Evolutionary conservation across 1,140 invertebrate species (phyloP), one percentile per base, ranked within the genome.

Genomic region (Pristionchus pacificus): DNA sequence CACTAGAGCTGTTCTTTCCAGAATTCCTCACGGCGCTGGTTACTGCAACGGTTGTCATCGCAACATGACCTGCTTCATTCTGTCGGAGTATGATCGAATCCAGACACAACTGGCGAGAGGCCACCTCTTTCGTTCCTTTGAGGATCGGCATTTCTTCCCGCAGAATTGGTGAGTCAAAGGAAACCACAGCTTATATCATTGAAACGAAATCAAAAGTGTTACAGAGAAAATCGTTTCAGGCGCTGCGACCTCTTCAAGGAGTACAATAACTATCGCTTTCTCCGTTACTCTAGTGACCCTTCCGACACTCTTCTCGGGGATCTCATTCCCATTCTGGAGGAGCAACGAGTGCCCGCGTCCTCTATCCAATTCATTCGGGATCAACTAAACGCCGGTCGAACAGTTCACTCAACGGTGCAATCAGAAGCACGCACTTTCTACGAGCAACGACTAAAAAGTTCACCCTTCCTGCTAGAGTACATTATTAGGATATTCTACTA

Each of bases 401-500:
- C 76, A 27, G 55, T 69, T 27, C 76, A 77, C 62, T 27, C 55
- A 1, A 77, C 76, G n/a, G 60, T 73, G 1, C 57, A 76, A 25
- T 77, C 74, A 2, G 71, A 78, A 58, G 76, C 76, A 14, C 38
- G 77, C 25, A 14, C 28, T 57, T 77, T 77, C 30, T 60, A 66
- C 10, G 76, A 74, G 59, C 60, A 78, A 59, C 38, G 76, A 19
- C 65, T 77, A 25, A 30, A 29, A 14, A 73, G 66, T 15, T 68
- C 63, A 49, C 71, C 76, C 19, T 77, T 74, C 67, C 60, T 77
- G 19, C 72, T 78, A 65, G 76, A 77, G 69, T 77, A 64, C 31
- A 28, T 77, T 30, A 62, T 77, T 14, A 57, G 77, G 65, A 78
- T 77, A 76, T 78, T 70, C 49, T 77, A 77, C 70, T 57, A 64